Evolutionary conservation across 2,113 vertebrate genomes (phyloP).

Genomic region (Egretta garzetta): DNA sequence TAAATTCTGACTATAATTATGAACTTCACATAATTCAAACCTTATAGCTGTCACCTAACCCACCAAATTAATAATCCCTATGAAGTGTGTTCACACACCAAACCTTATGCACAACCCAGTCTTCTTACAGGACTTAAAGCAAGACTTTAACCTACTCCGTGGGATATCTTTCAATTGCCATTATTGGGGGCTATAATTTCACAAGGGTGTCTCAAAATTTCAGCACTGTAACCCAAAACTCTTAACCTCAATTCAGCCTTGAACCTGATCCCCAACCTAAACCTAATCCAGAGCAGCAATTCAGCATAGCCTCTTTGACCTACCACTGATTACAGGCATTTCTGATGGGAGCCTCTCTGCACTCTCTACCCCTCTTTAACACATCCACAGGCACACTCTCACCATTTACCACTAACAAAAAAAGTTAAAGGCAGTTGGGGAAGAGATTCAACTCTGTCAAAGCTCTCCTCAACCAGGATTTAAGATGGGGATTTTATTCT

Average conservation of each 20-base stretch:
- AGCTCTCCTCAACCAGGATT: not conserved
- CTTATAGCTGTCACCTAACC: not conserved
- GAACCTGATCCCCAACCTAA: constrained; percentile 22
- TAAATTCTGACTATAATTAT: not conserved
- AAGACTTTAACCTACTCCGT: not conserved
- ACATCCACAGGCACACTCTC: not conserved
- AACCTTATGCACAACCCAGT: not conserved
- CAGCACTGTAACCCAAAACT: constrained; percentile 7
- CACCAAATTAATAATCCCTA: not conserved
- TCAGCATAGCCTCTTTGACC: not conserved
- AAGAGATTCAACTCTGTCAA: not conserved
- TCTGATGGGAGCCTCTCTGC: not conserved
- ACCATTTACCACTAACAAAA: not conserved
- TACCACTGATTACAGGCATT: not conserved
- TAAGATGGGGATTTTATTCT: not conserved
- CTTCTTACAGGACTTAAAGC: not conserved
- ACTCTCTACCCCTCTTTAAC: not conserved
- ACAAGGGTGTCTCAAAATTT: constrained; percentile 43
- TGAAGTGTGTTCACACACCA: not conserved
- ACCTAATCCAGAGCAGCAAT: not conserved
- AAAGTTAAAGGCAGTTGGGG: not conserved
- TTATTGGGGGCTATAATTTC: not conserved
- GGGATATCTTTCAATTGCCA: not conserved
- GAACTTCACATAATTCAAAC: not conserved
- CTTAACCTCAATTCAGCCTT: constrained; percentile 31